Evolutionary conservation across 2,113 vertebrate species (phyloP).

Genomic region (Sinosuthora webbiana): DNA sequence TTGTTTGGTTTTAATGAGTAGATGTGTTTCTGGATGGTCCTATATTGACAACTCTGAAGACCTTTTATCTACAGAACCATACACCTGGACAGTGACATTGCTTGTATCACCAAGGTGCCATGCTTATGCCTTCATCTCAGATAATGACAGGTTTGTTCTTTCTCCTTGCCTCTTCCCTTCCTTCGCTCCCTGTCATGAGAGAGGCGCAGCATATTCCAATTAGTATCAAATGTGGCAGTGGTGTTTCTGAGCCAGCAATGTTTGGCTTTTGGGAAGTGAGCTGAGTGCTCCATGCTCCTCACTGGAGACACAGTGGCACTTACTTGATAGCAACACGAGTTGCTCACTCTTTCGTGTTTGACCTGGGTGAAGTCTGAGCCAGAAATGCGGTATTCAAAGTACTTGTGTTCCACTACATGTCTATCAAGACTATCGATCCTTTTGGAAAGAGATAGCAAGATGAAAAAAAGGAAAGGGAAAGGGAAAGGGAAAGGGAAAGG

Average conservation of each 20-base stretch:
- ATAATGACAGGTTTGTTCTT: constrained; percentile 9
- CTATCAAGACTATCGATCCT: not conserved
- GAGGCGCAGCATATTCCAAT: constrained; percentile 1
- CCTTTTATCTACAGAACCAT: not conserved
- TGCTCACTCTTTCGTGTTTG: not conserved
- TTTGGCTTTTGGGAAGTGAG: not conserved
- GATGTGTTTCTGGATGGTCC: not conserved
- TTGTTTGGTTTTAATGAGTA: constrained; percentile 40
- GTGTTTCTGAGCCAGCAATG: not conserved
- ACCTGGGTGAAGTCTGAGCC: not conserved
- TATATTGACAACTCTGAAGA: not conserved
- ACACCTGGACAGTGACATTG: not conserved
- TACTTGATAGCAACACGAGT: not conserved
- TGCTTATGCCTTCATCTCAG: not conserved
- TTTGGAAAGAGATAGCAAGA: not conserved
- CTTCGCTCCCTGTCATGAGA: not conserved
- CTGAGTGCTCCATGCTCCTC: not conserved
- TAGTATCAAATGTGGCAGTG: not conserved
- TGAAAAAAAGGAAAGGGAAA: no score
- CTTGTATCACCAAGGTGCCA: not conserved
- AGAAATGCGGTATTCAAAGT: not conserved
- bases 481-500: no score
- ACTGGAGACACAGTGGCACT: not conserved
- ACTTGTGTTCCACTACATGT: not conserved
- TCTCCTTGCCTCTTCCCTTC: not conserved